Conservation (phyloP, 1,140 invertebrate genomes). For the Bombus cullumanus region DNA sequence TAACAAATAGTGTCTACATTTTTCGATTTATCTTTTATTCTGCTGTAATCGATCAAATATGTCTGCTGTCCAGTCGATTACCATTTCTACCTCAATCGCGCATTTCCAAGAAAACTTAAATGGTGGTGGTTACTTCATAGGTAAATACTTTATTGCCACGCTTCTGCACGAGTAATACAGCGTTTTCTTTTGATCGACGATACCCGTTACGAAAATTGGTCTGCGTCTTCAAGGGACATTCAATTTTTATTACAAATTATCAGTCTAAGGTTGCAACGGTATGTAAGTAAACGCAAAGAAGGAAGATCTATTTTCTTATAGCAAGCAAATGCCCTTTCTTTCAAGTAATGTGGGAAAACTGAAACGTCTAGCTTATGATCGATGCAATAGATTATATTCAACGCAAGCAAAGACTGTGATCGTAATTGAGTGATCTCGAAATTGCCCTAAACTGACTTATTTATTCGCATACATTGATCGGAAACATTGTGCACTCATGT, state of each 20-base stretch:
- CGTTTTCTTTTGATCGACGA: too few relatives aligned
- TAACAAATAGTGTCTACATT: too few relatives aligned
- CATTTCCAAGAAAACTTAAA: not conserved
- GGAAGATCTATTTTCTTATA: not conserved
- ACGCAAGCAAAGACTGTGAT: not conserved
- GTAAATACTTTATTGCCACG: not conserved
- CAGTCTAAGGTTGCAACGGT: too few relatives aligned
- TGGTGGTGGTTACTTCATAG: not conserved
- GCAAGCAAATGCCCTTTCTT: not conserved
- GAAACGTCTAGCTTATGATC: not conserved
- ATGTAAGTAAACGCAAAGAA: too few relatives aligned
- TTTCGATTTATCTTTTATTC: slow-evolving; percentile 15
- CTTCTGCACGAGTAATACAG: not conserved
- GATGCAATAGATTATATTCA: not conserved
- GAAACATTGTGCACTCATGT: rapidly evolving
- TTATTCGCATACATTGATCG: not conserved
- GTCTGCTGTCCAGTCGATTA: not conserved
- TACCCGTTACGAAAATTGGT: not conserved
- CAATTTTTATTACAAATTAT: not conserved
- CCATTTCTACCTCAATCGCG: not conserved
- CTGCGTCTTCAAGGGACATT: not conserved
- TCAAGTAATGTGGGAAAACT: rapidly evolving
- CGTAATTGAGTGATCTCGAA: not conserved
- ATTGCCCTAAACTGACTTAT: not conserved
- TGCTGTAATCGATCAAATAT: not conserved